Percentiles rank a stretch among this genome's conserved stretches.
These are phyloP conservation scores for Discoglossus pictus DNA, from an alignment of 2,797 vertebrate species.

Conservation along the genomic window DNA sequence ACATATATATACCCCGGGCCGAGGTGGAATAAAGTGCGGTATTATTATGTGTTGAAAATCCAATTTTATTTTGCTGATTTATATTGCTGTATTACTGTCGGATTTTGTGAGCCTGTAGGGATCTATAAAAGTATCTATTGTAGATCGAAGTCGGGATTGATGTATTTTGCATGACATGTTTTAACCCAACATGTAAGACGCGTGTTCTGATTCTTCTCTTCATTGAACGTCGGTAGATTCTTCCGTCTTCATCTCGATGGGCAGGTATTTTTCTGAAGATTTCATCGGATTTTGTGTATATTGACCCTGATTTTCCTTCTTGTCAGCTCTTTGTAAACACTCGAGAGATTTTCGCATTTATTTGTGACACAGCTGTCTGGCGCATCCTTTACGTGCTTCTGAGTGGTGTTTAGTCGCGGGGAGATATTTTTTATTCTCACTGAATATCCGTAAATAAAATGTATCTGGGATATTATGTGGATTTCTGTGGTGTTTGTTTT, in stretches of 20 bases:
- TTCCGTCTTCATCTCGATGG: no score
- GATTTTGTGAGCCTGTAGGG: constrained; percentile 51
- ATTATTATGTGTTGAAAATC: constrained; percentile 68
- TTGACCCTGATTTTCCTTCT: no score
- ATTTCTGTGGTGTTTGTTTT: background rate
- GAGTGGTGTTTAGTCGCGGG: background rate
- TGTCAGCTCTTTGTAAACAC: background rate
- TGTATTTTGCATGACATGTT: constrained; percentile 53
- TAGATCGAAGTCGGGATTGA: constrained; percentile 54
- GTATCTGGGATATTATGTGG: background rate
- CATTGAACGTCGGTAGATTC: no score
- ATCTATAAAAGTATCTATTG: constrained; percentile 44
- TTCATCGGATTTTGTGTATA: no score
- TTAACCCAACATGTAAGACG: no score
- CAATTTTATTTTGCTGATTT: constrained; percentile 73
- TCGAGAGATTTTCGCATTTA: background rate
- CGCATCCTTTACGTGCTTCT: background rate
- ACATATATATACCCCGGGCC: constrained; percentile 75
- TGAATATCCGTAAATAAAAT: background rate
- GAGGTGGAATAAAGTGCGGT: constrained; percentile 66
- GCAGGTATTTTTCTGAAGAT: no score
- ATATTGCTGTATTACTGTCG: constrained; percentile 58
- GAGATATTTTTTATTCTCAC: background rate
- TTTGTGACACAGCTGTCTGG: background rate
- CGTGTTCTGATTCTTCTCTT: no score